These are phyloP conservation scores for Asteroscopus sphinx DNA, from an alignment of 2,888 invertebrate genomes.

Conservation along the genomic window DNA sequence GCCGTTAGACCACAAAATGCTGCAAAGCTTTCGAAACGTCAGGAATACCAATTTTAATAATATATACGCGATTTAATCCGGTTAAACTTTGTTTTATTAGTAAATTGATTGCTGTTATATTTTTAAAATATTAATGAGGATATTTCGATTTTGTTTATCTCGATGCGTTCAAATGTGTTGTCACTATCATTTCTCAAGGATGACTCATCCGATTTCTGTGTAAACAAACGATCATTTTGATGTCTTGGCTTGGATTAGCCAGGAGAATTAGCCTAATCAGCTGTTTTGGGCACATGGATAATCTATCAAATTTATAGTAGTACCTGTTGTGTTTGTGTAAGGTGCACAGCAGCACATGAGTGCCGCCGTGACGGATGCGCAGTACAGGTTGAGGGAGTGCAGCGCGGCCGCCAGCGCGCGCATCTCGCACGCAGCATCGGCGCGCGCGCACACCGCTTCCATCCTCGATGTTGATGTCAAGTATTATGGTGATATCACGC, in stretches of 20 bases:
- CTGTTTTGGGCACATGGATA: background rate
- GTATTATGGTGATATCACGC: constrained; percentile 16
- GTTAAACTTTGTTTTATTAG: too few species aligned
- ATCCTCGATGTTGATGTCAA: constrained; percentile 57
- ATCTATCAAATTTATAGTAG: constrained; percentile 9
- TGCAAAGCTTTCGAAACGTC: too few species aligned
- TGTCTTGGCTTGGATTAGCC: background rate
- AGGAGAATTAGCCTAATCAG: background rate
- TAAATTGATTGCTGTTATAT: too few species aligned
- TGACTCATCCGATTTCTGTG: background rate
- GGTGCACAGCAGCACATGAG: constrained; percentile 82
- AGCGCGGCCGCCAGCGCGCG: constrained; percentile 79
- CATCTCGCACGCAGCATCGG: constrained; percentile 71
- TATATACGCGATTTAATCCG: too few species aligned
- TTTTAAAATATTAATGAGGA: too few species aligned
- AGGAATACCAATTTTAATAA: too few species aligned
- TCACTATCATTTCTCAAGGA: background rate
- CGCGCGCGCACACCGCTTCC: constrained; percentile 80
- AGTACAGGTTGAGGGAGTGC: constrained; percentile 84
- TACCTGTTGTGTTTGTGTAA: constrained; percentile 70
- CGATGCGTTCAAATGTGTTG: background rate
- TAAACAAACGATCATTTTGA: too few species aligned
- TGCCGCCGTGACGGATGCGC: constrained; percentile 79
- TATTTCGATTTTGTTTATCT: background rate
- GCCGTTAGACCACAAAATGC: too few species aligned